Evolutionary conservation across 2,888 invertebrate genomes (phyloP), one percentile per base, ranked within the genome.

Genomic region (Leptinotarsa juncta): DNA sequence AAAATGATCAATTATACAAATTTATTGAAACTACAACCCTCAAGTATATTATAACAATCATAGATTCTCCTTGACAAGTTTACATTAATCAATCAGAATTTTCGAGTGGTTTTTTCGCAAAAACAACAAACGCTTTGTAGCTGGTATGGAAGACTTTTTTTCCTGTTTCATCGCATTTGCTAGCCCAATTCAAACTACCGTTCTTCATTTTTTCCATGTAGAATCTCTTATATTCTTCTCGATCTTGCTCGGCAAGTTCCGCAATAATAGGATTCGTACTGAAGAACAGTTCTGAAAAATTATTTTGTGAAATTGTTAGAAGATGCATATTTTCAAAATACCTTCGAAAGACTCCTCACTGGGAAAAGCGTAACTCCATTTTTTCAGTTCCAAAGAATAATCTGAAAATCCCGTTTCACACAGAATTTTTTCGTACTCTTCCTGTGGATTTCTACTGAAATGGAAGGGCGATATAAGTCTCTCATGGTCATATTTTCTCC

Each of bases 401-500:
- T 67, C 50, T 16, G 16, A 50, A 49, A 77, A 77, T 48, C 77
- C 77, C 20, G 65, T 49, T 60, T 72, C 66, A 4, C 23, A 7
- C 16, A 77, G 57, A 4, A 60, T 23, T 15, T 67, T 74, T 49
- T 70, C 60, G 42, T 73, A 77, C 55, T 62, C 67, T 16, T 55
- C 14, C 5, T 62, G 23, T 23, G 60, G 15, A 65, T 75, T 49
- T 20, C 55, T 32, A 23, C 32, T 20, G 49, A 57, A 62, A 51
- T 68, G 72, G 48, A 62, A 77, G 3, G 72, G 71, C 23, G 77
- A 73, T 42, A 75, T 73, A 10, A 70, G 50, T 53, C 55, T 57
- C 23, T 72, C 65, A n/a, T 77, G 73, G 4, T 73, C 70, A 66
- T 77, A 77, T 65, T 69, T 62, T 42, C 62, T 49, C 77, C 77